phyloP scores from a whole-genome alignment of 2,888 invertebrate species.

The Camptogramma bilineatum region DNA sequence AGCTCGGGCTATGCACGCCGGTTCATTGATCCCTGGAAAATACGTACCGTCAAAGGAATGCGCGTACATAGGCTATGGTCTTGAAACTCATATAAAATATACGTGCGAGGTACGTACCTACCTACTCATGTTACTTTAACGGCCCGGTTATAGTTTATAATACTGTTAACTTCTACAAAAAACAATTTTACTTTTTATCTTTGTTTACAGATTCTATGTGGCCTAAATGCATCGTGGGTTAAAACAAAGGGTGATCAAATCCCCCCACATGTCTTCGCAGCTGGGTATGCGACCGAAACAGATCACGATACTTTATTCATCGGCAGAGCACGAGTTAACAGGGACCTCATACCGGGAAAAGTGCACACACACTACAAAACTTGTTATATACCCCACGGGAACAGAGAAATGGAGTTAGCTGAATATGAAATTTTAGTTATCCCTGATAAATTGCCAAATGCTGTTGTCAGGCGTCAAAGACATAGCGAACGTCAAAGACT shows the following conservation, averaged over 20 bases:
- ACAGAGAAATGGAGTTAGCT: conserved; percentile 13
- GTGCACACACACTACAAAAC: conserved; percentile 36
- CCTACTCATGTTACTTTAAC: too few relatives aligned
- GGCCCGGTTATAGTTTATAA: too few relatives aligned
- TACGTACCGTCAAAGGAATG: too few relatives aligned
- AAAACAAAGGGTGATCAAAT: conserved; percentile 13
- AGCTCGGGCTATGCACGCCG: conserved; percentile 31
- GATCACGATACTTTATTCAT: conserved; percentile 27
- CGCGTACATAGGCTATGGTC: conserved; percentile 31
- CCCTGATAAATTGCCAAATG: conserved; percentile 16
- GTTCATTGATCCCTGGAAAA: conserved; percentile 35
- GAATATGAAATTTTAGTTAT: conserved; percentile 31
- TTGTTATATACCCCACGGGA: conserved; percentile 28
- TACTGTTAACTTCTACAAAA: neutral
- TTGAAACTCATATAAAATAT: conserved; percentile 13
- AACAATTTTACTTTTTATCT: too few relatives aligned
- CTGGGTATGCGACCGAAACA: conserved; percentile 29
- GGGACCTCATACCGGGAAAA: conserved; percentile 36
- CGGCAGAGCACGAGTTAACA: conserved; percentile 29
- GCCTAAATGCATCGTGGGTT: conserved; percentile 34
- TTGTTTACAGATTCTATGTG: conserved; percentile 34
- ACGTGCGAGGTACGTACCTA: conserved; percentile 34
- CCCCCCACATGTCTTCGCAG: conserved; percentile 31
- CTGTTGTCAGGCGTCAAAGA: conserved; percentile 17
- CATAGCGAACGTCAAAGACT: neutral